A percentile compares a stretch with the other conserved stretches of the same genome.
These are phyloP conservation scores for Cotesia chilonis DNA, from an alignment of 1,140 invertebrate genomes.

Conservation along the genomic window DNA sequence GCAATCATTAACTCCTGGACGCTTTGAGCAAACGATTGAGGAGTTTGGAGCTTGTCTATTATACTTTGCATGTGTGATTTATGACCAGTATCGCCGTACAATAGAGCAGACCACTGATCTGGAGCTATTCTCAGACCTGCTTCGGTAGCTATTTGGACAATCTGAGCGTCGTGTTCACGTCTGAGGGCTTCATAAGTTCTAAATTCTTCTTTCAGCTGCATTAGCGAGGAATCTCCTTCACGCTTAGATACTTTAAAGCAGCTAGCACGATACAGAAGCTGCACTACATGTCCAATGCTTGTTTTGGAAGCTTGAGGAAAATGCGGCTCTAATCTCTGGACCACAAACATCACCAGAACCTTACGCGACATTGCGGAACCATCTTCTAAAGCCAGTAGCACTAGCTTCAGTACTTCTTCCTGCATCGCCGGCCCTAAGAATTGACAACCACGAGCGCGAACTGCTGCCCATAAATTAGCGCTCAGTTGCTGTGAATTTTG, in stretches of 20 bases:
- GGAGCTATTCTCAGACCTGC: conserved; percentile 96
- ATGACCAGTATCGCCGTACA: conserved; percentile 94
- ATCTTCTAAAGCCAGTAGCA: conserved; percentile 93
- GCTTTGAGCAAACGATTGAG: conserved; percentile 88
- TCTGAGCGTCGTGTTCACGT: conserved; percentile 97
- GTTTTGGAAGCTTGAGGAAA: conserved; percentile 99
- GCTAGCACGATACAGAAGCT: conserved; percentile 95
- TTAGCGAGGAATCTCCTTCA: conserved; percentile 96
- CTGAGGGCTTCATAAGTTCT: conserved; percentile 92
- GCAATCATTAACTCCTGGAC: conserved; percentile 93
- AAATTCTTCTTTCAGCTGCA: conserved; percentile 99
- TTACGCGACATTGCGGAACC: conserved; percentile 96
- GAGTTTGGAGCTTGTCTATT: conserved; percentile 93
- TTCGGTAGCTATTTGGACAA: conserved; percentile 97
- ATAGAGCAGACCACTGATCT: conserved; percentile 96
- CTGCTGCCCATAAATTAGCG: conserved; percentile 96
- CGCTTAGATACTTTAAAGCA: conserved; percentile 99
- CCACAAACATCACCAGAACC: conserved; percentile 98
- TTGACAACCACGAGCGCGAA: conserved; percentile 95
- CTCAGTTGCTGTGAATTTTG: conserved; percentile 93
- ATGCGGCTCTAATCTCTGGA: conserved; percentile 92
- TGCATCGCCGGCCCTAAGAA: conserved; percentile 99
- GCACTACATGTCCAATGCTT: conserved; percentile 98
- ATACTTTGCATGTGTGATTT: conserved; percentile 99
- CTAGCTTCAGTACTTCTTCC: conserved; percentile 95